Evolutionary conservation across 2,113 vertebrate genomes (phyloP).

Genomic region (Tetraodon nigroviridis): DNA sequence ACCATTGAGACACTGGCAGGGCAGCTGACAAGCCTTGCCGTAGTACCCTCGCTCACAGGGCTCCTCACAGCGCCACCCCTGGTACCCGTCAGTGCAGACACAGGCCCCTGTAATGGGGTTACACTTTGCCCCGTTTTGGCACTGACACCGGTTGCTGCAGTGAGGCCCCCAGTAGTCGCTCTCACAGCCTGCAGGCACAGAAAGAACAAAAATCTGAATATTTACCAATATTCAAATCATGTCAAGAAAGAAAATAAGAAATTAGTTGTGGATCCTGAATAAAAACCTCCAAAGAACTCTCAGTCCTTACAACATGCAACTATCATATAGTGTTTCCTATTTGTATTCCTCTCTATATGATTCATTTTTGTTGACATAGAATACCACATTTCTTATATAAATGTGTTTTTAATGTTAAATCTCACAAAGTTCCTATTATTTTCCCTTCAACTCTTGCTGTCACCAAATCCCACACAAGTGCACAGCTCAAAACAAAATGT

Average conservation of each 20-base stretch:
- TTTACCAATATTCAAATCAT: slow-evolving; percentile 7
- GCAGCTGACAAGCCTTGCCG: slow-evolving; percentile 89
- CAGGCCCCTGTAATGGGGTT: slow-evolving; percentile 99
- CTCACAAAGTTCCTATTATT: neutral
- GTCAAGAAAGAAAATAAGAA: slow-evolving; percentile 11
- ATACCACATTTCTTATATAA: neutral
- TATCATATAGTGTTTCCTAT: slow-evolving; percentile 1
- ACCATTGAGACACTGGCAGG: slow-evolving; percentile 90
- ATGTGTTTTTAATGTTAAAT: neutral
- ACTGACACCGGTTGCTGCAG: slow-evolving; percentile 97
- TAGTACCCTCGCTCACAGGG: slow-evolving; percentile 85
- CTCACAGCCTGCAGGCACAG: slow-evolving; percentile 84
- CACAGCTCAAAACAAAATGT: slow-evolving; percentile 2
- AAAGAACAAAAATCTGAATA: slow-evolving; percentile 21
- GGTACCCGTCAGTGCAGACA: slow-evolving; percentile 91
- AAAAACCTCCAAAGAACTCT: neutral
- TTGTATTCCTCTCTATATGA: neutral
- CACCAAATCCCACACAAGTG: slow-evolving; percentile 3
- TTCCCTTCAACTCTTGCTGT: slow-evolving; percentile 2
- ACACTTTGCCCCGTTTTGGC: slow-evolving; percentile 92
- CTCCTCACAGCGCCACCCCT: slow-evolving; percentile 97
- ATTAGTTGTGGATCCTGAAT: neutral
- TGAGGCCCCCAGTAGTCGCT: slow-evolving; percentile 97
- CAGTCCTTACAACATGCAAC: neutral
- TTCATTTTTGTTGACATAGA: slow-evolving; percentile 1